Percentiles rank a stretch among this genome's conserved stretches.
phyloP scores from a whole-genome alignment of 2,797 vertebrate species.

The Hafferia zeledoni region DNA sequence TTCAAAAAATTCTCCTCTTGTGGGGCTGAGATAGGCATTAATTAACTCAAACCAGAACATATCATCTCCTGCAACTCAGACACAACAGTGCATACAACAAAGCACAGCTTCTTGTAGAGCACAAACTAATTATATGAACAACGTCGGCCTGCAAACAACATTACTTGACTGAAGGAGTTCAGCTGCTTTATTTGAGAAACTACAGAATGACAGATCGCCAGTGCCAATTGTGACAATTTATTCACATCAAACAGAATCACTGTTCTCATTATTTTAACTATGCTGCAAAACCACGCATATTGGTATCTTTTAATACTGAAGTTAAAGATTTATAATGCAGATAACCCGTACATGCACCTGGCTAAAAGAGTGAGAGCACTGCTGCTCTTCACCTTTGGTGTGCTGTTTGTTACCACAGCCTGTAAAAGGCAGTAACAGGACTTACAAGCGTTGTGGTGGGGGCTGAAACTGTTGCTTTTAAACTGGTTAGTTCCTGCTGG shows the following conservation, averaged over 20 bases:
- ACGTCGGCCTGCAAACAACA: neutral
- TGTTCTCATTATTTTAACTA: neutral
- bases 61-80: neutral
- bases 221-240: fast-evolving
- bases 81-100: fast-evolving
- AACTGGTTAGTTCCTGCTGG: conserved; percentile 85
- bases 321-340: neutral
- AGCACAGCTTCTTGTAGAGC: neutral
- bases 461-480: conserved; percentile 93
- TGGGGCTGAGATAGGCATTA: neutral
- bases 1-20: neutral
- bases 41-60: neutral
- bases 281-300: fast-evolving
- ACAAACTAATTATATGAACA: neutral
- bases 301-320: fast-evolving
- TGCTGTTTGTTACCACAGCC: neutral
- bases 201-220: too few relatives aligned
- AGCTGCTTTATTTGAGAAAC: neutral
- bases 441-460: conserved; percentile 89
- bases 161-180: neutral
- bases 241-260: neutral
- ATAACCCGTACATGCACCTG: neutral
- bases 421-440: neutral
- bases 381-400: neutral
- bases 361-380: neutral